A percentile compares a stretch with the other conserved stretches of the same genome.
phyloP scores from a whole-genome alignment of 2,113 vertebrate species.

The Engystomops pustulosus region DNA sequence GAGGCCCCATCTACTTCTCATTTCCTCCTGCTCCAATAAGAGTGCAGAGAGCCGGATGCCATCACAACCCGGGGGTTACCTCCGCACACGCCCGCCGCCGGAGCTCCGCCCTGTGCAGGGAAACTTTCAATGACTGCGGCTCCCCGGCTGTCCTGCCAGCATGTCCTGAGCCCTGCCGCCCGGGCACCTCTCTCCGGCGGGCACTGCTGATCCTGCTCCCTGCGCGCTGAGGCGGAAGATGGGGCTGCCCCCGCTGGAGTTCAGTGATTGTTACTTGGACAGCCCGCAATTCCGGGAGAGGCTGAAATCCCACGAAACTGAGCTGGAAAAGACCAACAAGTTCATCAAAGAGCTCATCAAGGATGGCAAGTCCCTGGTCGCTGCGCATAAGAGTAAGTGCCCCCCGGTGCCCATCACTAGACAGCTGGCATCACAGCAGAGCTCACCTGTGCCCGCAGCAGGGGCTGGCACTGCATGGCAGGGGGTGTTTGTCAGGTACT shows the following conservation, averaged over 20 bases:
- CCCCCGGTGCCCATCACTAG: background rate
- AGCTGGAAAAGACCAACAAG: slow-evolving; percentile 98
- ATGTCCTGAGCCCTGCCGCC: slow-evolving; percentile 6
- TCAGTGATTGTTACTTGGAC: slow-evolving; percentile 96
- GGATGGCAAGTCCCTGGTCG: slow-evolving; percentile 91
- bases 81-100: slow-evolving; percentile 12
- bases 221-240: slow-evolving; percentile 69
- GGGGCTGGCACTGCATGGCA: background rate
- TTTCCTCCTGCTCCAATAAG: slow-evolving; percentile 26
- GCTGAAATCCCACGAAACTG: slow-evolving; percentile 92
- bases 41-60: slow-evolving; percentile 42
- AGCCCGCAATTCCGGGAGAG: slow-evolving; percentile 93
- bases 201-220: background rate
- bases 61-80: slow-evolving; percentile 31
- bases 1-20: slow-evolving; percentile 21
- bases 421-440: no score
- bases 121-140: slow-evolving; percentile 51
- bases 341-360: slow-evolving; percentile 98
- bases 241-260: slow-evolving; percentile 94
- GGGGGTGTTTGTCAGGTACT: no score
- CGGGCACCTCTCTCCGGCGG: background rate
- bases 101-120: slow-evolving; percentile 38
- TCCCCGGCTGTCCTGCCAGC: background rate
- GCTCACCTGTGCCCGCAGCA: background rate
- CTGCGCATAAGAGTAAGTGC: slow-evolving; percentile 89